Evolutionary conservation across 2,797 vertebrate species (phyloP).

Genomic region (Calcarius lapponicus): DNA sequence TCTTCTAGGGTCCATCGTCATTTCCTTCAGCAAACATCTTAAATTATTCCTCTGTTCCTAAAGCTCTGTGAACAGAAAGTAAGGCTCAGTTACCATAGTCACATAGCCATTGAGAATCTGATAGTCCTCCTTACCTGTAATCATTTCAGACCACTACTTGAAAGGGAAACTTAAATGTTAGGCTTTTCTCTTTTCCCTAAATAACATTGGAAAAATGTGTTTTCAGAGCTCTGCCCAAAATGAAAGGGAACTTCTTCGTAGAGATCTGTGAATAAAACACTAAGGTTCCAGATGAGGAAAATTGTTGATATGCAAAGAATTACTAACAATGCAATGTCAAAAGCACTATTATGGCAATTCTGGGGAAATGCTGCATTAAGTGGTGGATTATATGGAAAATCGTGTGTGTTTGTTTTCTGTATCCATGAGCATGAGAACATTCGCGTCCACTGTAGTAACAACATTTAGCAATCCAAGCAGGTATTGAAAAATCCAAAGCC

Average conservation of each 20-base stretch:
- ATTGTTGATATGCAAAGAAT: slow-evolving; percentile 65
- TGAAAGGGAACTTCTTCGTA: slow-evolving; percentile 57
- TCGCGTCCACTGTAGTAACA: slow-evolving; percentile 17
- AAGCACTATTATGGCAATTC: slow-evolving; percentile 53
- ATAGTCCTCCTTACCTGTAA: slow-evolving; percentile 58
- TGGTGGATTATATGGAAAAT: slow-evolving; percentile 52
- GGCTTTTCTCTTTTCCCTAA: slow-evolving; percentile 51
- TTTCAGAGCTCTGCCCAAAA: slow-evolving; percentile 47
- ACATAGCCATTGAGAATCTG: slow-evolving; percentile 62
- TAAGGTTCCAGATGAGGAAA: slow-evolving; percentile 50
- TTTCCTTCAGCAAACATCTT: slow-evolving; percentile 65
- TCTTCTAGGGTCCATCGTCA: slow-evolving; percentile 67
- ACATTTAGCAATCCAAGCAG: slow-evolving; percentile 35
- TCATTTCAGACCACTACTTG: slow-evolving; percentile 72
- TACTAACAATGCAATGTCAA: slow-evolving; percentile 61
- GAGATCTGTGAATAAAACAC: slow-evolving; percentile 70
- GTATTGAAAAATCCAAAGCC: slow-evolving; percentile 64
- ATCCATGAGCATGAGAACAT: slow-evolving; percentile 56
- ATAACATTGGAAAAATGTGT: slow-evolving; percentile 36
- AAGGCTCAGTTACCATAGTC: slow-evolving; percentile 73
- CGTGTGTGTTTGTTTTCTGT: slow-evolving; percentile 23
- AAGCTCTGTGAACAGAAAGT: slow-evolving; percentile 61
- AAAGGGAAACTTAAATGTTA: slow-evolving; percentile 68
- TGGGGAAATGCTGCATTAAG: slow-evolving; percentile 61
- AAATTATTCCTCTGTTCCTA: slow-evolving; percentile 58